phyloP scores from a whole-genome alignment of 2,888 invertebrate species.

The Tipula confusa region DNA sequence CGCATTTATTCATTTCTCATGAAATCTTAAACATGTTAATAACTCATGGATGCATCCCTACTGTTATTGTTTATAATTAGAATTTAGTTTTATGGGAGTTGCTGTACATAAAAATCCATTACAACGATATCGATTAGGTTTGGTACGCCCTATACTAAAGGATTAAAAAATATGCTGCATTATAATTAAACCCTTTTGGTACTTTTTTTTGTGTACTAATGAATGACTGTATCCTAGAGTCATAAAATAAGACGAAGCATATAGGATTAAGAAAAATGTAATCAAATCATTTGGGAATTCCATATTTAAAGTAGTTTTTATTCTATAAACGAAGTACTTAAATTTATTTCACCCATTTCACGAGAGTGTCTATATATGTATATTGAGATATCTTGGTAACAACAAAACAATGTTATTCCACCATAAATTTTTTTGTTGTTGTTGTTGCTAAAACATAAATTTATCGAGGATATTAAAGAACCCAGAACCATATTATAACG shows the following conservation, averaged over 20 bases:
- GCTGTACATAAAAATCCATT: not conserved
- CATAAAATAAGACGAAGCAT: not conserved
- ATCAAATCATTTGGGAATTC: not conserved
- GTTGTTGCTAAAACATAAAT: not conserved
- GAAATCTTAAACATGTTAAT: too few relatives aligned
- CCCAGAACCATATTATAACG: not conserved
- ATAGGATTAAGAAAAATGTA: not conserved
- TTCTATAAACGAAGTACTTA: not conserved
- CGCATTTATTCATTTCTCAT: too few relatives aligned
- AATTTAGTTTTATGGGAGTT: not conserved
- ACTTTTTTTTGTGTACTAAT: not conserved
- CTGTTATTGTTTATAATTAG: not conserved
- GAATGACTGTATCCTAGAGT: not conserved
- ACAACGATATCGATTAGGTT: not conserved
- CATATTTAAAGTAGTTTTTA: constrained; percentile 3
- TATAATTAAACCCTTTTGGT: not conserved
- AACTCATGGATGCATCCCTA: not conserved
- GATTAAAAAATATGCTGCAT: not conserved
- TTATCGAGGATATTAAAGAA: constrained; percentile 9
- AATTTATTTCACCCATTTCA: constrained; percentile 7
- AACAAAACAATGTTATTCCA: not conserved
- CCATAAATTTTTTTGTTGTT: not conserved
- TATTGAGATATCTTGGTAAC: not conserved
- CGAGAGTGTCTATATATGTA: not conserved
- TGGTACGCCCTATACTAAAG: not conserved